These are phyloP conservation scores for Camelus dromedarius DNA, from an alignment of 2,113 vertebrate species.

Conservation along the genomic window DNA sequence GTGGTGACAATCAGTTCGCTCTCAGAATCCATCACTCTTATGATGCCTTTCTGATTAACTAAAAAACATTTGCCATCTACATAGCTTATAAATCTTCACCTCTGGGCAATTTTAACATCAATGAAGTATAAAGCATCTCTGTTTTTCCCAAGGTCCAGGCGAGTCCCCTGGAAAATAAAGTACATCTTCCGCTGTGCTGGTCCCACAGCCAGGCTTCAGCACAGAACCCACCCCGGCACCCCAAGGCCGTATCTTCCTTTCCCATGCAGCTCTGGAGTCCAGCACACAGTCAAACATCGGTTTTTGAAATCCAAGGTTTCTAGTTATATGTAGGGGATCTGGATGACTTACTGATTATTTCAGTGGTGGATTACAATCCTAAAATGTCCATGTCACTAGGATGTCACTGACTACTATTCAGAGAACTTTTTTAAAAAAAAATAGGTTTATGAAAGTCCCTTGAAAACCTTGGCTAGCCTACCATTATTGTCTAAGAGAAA, in stretches of 20 bases:
- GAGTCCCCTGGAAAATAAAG: not conserved
- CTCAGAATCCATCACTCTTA: not conserved
- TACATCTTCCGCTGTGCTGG: too few relatives aligned
- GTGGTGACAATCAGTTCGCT: too few relatives aligned
- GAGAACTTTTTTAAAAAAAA: not conserved
- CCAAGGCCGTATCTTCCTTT: not conserved
- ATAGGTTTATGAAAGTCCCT: not conserved
- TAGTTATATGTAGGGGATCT: not conserved
- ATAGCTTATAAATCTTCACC: not conserved
- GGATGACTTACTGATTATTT: not conserved
- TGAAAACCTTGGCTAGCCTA: not conserved
- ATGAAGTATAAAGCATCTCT: not conserved
- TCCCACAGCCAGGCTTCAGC: too few relatives aligned
- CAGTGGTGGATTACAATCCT: not conserved
- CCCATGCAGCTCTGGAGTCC: not conserved
- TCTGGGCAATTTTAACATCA: not conserved
- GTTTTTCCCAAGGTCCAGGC: not conserved
- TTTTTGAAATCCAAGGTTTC: not conserved
- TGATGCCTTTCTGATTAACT: not conserved
- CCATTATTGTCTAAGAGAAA: not conserved
- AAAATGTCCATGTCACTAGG: not conserved
- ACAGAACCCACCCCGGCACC: accelerated
- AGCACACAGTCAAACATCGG: not conserved
- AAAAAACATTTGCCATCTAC: not conserved
- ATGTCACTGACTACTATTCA: not conserved